Base-by-base conservation (phyloP, 2,113 vertebrate species). In the Tragelaphus buxtoni region DNA sequence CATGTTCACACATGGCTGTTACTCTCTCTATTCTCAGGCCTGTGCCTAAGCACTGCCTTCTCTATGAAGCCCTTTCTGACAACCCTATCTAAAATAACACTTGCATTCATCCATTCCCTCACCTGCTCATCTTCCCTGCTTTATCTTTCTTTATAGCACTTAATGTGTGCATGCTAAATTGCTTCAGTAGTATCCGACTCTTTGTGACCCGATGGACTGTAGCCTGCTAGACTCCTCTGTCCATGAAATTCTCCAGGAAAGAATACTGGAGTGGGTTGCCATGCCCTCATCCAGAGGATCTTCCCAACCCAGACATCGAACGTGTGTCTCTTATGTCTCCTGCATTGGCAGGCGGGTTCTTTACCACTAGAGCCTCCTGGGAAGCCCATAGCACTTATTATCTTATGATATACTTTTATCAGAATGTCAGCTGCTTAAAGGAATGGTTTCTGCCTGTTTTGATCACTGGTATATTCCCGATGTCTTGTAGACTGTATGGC, bases 151-250 rank as follows among this genome's bases (percentile, higher is more conserved):
- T 69, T 22, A 24, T 45, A 83, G 35, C 6, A 30, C 17, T 32
- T 42, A 7, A 22, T 22, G 9, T 0, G 2, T 69, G n/a, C 18
- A 5, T 69, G 65, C 65, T 69, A 39, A 69, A 18, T 39, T 0
- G 0, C n/a, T 69, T 69, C 65, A 69, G 65, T 69, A 5, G 2
- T 69, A n/a, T 39, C 18, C 0, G 2, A 39, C 65, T 69, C n/a
- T 69, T 20, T 69, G n/a, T 69, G 18, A 22, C n/a, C 18, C 0
- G 4, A 39, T 39, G n/a, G 63, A 69, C 63, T 69, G 17, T 69
- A 35, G 18, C n/a, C 65, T 69, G n/a, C 65, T 18, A 39, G 65
- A 22, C 9, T 69, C 65, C n/a, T 69, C 65, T 39, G n/a, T 69
- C 65, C n/a, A 39, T 69, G 65, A 69, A 22, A 39, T 69, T 39